A percentile compares a stretch with the other conserved stretches of the same genome.
Evolutionary conservation across 2,797 vertebrate species (phyloP).

Genomic region (Corythornis leucogaster): DNA sequence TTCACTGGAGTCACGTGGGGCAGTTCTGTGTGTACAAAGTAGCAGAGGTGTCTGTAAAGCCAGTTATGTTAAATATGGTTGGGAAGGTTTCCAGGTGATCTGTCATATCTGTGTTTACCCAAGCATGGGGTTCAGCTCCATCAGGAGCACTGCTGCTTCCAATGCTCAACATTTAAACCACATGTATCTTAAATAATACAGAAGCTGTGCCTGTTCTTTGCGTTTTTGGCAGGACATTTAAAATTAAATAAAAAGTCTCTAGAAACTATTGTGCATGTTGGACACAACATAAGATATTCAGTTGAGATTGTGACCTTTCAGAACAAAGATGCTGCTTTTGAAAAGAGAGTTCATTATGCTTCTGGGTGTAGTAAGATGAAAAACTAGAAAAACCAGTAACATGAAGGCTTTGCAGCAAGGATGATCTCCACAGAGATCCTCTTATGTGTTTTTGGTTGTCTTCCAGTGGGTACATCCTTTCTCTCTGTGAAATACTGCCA

Average conservation of each 20-base stretch:
- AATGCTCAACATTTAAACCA: neutral
- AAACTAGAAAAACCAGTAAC: constrained; percentile 6
- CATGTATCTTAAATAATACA: neutral
- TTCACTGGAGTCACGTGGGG: neutral
- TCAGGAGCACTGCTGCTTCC: neutral
- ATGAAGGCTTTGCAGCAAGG: constrained; percentile 15
- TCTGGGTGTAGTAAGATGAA: constrained; percentile 35
- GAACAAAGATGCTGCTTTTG: constrained; percentile 33
- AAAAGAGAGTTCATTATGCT: constrained; percentile 27
- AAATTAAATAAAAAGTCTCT: constrained; percentile 5
- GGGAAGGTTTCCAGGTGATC: neutral
- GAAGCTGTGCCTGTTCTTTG: constrained; percentile 8
- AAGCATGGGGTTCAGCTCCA: neutral
- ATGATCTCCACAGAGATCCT: neutral
- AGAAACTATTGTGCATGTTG: neutral
- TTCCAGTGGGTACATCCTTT: constrained; percentile 16
- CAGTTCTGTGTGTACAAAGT: neutral
- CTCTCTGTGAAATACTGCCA: neutral
- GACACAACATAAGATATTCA: constrained; percentile 15
- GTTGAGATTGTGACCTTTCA: constrained; percentile 43
- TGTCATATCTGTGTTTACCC: neutral
- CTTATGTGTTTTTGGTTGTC: constrained; percentile 10
- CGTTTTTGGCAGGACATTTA: constrained; percentile 21
- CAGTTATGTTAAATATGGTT: neutral
- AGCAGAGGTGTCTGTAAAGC: neutral